Percentiles rank a stretch among this genome's conserved stretches.
phyloP scores from a whole-genome alignment of 2,113 vertebrate genomes.

The Entelurus aequoreus region DNA sequence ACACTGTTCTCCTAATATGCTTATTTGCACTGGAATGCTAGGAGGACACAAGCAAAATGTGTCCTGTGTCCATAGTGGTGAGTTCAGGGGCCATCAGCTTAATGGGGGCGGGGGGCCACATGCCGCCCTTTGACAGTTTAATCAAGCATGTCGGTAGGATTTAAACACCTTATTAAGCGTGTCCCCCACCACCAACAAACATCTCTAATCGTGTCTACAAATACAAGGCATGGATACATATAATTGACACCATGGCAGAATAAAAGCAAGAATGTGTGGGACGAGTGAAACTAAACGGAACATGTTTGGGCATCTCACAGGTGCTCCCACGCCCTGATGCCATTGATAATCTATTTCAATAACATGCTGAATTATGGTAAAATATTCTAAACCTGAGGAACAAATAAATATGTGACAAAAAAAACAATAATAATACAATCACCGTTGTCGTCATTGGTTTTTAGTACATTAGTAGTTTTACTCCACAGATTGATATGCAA shows the following conservation, averaged over 20 bases:
- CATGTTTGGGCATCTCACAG: constrained; percentile 27
- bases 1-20: too few species aligned
- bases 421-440: too few species aligned
- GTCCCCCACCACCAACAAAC: constrained; percentile 45
- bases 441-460: too few species aligned
- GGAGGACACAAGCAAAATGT: neutral
- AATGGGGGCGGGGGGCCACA: constrained; percentile 46
- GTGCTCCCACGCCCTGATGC: constrained; percentile 19
- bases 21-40: neutral
- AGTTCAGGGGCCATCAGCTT: constrained; percentile 37
- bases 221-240: constrained; percentile 41
- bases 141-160: constrained; percentile 58
- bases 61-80: constrained; percentile 9
- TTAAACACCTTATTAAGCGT: constrained; percentile 55
- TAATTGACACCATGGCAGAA: constrained; percentile 42
- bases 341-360: neutral
- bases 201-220: constrained; percentile 49
- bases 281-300: constrained; percentile 26
- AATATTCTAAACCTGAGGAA: too few species aligned
- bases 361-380: neutral
- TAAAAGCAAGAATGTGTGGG: constrained; percentile 33
- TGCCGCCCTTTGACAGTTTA: constrained; percentile 57
- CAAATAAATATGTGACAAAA: too few species aligned
- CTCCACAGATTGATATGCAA: too few species aligned
- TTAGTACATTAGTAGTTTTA: too few species aligned